Conservation (phyloP, 2,797 vertebrate genomes). For the Pangasius djambal region DNA sequence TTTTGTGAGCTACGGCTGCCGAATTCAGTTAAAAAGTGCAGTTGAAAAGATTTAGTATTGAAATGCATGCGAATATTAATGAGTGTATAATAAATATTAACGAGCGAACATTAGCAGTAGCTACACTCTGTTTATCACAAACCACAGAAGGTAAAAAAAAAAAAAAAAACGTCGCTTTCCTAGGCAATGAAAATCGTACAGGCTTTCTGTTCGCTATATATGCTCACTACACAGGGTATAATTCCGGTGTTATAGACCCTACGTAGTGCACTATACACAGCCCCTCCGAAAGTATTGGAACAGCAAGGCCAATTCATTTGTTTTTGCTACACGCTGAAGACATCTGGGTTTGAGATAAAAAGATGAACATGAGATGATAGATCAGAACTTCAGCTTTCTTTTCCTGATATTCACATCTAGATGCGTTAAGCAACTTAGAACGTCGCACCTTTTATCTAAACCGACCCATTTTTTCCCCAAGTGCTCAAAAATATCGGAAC, state of each 20-base stretch:
- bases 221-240: background rate
- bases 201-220: background rate
- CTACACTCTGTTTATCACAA: background rate
- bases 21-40: background rate
- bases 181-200: background rate
- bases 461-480: no score
- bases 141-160: background rate
- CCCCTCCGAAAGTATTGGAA: background rate
- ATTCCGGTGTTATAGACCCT: background rate
- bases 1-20: background rate
- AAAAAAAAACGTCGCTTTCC: background rate
- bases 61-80: background rate
- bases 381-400: background rate
- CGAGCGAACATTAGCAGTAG: background rate
- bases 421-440: background rate
- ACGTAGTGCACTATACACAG: background rate
- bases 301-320: background rate
- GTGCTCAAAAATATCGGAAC: no score
- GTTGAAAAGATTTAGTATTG: background rate
- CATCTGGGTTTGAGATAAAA: background rate
- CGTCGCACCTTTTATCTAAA: background rate
- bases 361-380: fast-evolving
- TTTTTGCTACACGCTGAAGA: background rate
- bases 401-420: background rate
- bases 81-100: background rate